Conservation (phyloP, 2,888 invertebrate genomes). For the Eledona agricola region DNA sequence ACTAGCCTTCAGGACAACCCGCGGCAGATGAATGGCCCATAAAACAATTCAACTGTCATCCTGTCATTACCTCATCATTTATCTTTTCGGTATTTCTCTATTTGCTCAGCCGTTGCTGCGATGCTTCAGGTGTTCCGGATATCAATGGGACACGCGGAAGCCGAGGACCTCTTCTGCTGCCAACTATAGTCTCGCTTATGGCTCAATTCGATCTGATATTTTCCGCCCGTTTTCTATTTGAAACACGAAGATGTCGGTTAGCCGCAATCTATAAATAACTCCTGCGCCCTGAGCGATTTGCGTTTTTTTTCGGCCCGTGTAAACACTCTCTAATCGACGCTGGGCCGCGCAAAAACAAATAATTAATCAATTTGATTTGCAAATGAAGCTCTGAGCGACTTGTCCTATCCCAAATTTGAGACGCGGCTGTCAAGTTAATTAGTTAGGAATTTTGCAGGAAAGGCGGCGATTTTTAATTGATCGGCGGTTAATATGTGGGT, state of each 20-base stretch:
- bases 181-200: conserved; percentile 8
- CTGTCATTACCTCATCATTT: conserved; percentile 26
- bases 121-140: conserved; percentile 3
- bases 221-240: conserved; percentile 2
- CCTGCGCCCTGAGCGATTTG: conserved; percentile 1
- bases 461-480: conserved; percentile 17
- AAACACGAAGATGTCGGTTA: conserved; percentile 2
- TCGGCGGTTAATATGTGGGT: conserved; percentile 4
- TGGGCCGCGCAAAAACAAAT: conserved; percentile 5
- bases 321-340: conserved; percentile 18
- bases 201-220: no score
- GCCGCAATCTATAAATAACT: conserved; percentile 19
- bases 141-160: conserved; percentile 14
- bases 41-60: conserved; percentile 27
- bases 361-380: conserved; percentile 16
- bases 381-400: conserved; percentile 3
- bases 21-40: conserved; percentile 11
- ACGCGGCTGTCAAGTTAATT: conserved; percentile 7
- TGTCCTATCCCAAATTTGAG: conserved; percentile 1
- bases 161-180: conserved; percentile 3
- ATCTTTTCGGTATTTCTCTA: conserved; percentile 10
- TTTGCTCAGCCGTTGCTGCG: conserved; percentile 5
- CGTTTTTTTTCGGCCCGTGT: conserved; percentile 3
- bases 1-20: no score
- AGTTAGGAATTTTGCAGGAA: conserved; percentile 2